A percentile compares a stretch with the other conserved stretches of the same genome.
These are phyloP conservation scores for Amaurobius ferox DNA, from an alignment of 2,888 invertebrate genomes.

Conservation along the genomic window DNA sequence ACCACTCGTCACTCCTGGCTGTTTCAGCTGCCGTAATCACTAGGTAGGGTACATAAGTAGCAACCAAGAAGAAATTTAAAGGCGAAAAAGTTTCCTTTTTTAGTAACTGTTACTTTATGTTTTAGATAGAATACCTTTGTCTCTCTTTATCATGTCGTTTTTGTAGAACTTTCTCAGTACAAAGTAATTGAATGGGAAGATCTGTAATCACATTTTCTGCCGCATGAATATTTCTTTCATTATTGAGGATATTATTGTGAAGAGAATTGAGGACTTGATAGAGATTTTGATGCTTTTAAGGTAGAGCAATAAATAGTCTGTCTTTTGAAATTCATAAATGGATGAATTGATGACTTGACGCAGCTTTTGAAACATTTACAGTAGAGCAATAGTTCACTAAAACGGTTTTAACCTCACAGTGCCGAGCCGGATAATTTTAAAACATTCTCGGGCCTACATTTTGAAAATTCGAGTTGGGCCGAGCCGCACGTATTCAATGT, in stretches of 20 bases:
- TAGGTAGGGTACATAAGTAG: neutral
- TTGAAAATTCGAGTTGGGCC: too few species aligned
- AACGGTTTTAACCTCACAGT: too few species aligned
- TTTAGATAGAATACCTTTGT: neutral
- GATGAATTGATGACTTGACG: too few species aligned
- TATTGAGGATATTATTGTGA: neutral
- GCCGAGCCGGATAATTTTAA: too few species aligned
- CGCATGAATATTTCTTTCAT: too few species aligned
- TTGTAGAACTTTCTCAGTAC: neutral
- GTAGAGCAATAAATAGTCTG: too few species aligned
- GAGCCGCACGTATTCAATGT: too few species aligned
- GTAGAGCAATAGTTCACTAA: too few species aligned
- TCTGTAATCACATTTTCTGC: slow-evolving; percentile 3
- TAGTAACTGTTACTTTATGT: neutral
- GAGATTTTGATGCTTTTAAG: too few species aligned
- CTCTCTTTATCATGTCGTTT: neutral
- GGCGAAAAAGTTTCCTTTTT: neutral
- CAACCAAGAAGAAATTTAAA: neutral
- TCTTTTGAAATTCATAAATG: too few species aligned
- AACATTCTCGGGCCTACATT: too few species aligned
- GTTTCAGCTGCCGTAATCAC: neutral
- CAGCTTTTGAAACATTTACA: too few species aligned
- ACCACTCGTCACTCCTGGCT: neutral
- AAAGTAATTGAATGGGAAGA: neutral
- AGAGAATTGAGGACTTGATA: neutral